These are phyloP conservation scores for Crocuta crocuta DNA, from an alignment of 2,113 vertebrate species.

Conservation along the genomic window DNA sequence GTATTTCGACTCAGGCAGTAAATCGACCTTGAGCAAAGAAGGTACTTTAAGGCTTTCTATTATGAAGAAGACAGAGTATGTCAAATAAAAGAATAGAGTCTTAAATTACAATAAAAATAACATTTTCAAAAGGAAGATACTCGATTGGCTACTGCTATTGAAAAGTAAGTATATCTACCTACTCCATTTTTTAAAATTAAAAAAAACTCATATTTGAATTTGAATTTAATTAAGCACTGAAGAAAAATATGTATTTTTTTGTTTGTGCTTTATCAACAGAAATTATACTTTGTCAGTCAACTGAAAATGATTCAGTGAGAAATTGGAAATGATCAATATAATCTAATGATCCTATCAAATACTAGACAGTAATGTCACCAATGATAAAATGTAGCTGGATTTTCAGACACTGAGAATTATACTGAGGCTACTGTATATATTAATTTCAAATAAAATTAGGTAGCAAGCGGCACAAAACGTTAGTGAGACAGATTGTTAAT, in stretches of 20 bases:
- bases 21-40: neutral
- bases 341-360: neutral
- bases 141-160: neutral
- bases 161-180: neutral
- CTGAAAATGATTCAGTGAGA: neutral
- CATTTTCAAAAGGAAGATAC: neutral
- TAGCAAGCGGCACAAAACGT: neutral
- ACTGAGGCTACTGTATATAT: neutral
- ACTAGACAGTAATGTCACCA: neutral
- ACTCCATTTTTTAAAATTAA: neutral
- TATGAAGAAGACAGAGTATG: neutral
- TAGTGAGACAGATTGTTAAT: neutral
- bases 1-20: neutral
- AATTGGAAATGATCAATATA: neutral
- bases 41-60: neutral
- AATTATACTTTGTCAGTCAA: neutral
- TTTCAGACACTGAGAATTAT: conserved; percentile 12
- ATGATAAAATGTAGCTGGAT: neutral
- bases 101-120: conserved; percentile 20
- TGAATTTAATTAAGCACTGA: neutral
- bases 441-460: conserved; percentile 16
- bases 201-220: neutral
- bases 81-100: neutral
- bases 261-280: neutral
- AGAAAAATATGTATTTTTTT: neutral